Conservation (phyloP, 2,797 vertebrate species). For the Phyllotis vaccarum region DNA sequence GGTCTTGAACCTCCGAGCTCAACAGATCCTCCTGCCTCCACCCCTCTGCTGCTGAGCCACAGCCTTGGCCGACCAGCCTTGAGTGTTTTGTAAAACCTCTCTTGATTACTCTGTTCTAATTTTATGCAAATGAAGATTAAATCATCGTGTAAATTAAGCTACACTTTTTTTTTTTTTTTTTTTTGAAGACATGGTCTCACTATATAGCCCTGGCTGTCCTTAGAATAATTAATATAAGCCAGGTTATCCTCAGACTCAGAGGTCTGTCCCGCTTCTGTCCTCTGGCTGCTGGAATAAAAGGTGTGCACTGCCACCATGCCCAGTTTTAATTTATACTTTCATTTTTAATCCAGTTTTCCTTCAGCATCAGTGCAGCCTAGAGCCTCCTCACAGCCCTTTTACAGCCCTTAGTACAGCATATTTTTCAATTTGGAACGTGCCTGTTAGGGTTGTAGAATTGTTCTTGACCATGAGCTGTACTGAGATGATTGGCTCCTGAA, state of each 20-base stretch:
- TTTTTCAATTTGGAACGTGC: not conserved
- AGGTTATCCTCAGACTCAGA: not conserved
- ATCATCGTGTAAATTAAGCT: not conserved
- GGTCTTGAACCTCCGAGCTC: not conserved
- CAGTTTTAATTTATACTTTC: not conserved
- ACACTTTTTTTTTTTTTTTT: not conserved
- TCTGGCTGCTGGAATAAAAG: not conserved
- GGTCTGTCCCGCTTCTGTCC: not conserved
- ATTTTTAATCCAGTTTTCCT: not conserved
- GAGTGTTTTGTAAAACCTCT: conserved; percentile 23
- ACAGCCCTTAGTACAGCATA: not conserved
- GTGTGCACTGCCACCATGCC: no score
- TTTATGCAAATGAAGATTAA: conserved; percentile 57
- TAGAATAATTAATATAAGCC: not conserved
- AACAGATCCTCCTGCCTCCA: not conserved
- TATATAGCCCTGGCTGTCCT: not conserved
- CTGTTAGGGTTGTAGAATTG: not conserved
- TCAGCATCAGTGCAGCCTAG: not conserved
- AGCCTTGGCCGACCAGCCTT: not conserved
- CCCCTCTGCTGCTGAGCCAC: not conserved
- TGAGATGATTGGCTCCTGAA: not conserved
- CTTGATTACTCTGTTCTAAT: conserved; percentile 6
- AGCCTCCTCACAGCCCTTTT: not conserved
- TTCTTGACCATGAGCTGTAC: not conserved
- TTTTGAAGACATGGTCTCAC: not conserved